Conservation (phyloP, 92 coral and sea anemone species). For the Chrysogorgia sp. region DNA sequence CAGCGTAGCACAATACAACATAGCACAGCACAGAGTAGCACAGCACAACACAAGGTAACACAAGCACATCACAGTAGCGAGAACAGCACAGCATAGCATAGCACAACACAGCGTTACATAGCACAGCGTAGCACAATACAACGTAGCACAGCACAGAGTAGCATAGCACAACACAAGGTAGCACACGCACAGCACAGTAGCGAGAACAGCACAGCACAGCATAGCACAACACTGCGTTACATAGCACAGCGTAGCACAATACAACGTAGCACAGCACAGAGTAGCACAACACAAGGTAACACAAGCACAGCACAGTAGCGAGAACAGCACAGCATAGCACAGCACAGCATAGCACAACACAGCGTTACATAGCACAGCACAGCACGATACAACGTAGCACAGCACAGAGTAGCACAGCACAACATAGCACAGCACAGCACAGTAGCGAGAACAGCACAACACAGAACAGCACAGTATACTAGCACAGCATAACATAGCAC, state of each 20-base stretch:
- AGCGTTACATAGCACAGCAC: slow-evolving; percentile 1
- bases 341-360: background rate
- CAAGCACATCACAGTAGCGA: too few relatives aligned
- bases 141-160: too few relatives aligned
- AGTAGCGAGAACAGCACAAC: background rate
- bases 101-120: too few relatives aligned
- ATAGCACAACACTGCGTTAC: background rate
- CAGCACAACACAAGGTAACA: too few relatives aligned
- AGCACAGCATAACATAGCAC: too few relatives aligned
- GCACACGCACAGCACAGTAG: too few relatives aligned
- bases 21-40: too few relatives aligned
- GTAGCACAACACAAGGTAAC: too few relatives aligned
- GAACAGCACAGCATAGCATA: background rate
- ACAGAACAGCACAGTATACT: background rate
- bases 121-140: too few relatives aligned
- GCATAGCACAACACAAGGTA: too few relatives aligned
- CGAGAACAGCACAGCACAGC: background rate
- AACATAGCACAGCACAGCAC: background rate
- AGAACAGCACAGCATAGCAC: background rate
- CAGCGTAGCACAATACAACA: background rate
- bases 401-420: too few relatives aligned
- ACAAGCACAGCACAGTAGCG: too few relatives aligned
- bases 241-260: background rate
- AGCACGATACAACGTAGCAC: background rate
- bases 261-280: background rate